Evolutionary conservation across 2,113 vertebrate genomes (phyloP).

Genomic region (Lepisosteus oculatus): DNA sequence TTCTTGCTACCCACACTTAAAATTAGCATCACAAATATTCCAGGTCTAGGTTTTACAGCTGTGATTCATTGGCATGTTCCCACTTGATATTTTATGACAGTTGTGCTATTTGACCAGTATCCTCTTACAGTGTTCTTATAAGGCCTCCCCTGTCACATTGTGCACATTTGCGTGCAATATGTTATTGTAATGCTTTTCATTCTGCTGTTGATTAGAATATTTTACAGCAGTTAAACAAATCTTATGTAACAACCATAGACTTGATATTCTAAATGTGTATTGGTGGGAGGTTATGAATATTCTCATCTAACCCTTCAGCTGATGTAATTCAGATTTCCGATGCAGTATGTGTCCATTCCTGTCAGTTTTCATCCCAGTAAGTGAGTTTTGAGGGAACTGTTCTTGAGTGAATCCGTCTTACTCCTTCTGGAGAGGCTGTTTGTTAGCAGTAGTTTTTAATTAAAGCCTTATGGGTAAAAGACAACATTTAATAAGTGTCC

Average conservation of each 20-base stretch:
- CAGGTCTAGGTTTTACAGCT: not conserved
- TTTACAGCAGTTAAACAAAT: not conserved
- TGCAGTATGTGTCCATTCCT: too few relatives aligned
- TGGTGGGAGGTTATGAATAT: too few relatives aligned
- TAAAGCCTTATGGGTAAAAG: too few relatives aligned
- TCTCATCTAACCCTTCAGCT: too few relatives aligned
- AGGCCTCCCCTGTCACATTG: not conserved
- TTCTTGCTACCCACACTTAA: not conserved
- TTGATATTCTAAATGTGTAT: not conserved
- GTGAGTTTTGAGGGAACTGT: too few relatives aligned
- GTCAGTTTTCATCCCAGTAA: too few relatives aligned
- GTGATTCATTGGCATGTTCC: constrained; percentile 18
- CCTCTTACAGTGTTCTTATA: not conserved
- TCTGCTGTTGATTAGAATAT: not conserved
- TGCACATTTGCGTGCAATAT: constrained; percentile 1
- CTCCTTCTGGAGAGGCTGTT: too few relatives aligned
- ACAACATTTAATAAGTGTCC: too few relatives aligned
- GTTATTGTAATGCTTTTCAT: too few relatives aligned
- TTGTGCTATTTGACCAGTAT: not conserved
- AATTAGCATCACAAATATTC: not conserved
- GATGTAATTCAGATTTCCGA: too few relatives aligned
- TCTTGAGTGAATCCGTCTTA: too few relatives aligned
- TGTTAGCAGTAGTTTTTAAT: too few relatives aligned
- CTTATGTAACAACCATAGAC: constrained; percentile 6
- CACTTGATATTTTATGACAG: not conserved